A percentile compares a stretch with the other conserved stretches of the same genome.
phyloP scores from a whole-genome alignment of 2,888 invertebrate species.

The Perizoma flavofasciatum region DNA sequence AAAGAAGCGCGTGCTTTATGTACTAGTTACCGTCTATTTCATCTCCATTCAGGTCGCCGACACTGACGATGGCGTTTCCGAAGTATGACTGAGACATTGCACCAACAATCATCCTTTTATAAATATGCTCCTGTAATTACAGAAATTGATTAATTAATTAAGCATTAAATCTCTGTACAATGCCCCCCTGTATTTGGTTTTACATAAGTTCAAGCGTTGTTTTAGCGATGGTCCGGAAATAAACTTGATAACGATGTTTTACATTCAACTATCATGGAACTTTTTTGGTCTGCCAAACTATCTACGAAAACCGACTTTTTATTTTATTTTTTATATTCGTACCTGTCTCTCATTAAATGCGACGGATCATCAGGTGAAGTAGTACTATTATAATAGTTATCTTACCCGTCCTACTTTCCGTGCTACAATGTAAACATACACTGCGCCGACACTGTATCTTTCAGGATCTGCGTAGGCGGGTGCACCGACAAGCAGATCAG shows the following conservation, averaged over 20 bases:
- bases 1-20: too few species aligned
- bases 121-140: background rate
- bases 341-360: too few species aligned
- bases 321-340: too few species aligned
- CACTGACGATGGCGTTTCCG: slow-evolving; percentile 45
- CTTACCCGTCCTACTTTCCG: background rate
- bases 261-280: too few species aligned
- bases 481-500: slow-evolving; percentile 85
- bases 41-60: slow-evolving; percentile 50
- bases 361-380: too few species aligned
- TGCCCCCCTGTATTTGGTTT: too few species aligned
- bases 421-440: slow-evolving; percentile 71
- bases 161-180: too few species aligned
- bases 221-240: too few species aligned
- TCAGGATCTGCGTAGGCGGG: slow-evolving; percentile 62
- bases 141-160: background rate
- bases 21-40: slow-evolving; percentile 41
- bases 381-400: background rate
- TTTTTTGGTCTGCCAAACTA: too few species aligned
- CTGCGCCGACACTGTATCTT: slow-evolving; percentile 78
- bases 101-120: slow-evolving; percentile 36
- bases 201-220: too few species aligned
- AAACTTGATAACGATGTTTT: too few species aligned
- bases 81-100: slow-evolving; percentile 32
- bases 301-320: too few species aligned